Conservation (phyloP, 2,797 vertebrate species). For the Apodemus agrarius region DNA sequence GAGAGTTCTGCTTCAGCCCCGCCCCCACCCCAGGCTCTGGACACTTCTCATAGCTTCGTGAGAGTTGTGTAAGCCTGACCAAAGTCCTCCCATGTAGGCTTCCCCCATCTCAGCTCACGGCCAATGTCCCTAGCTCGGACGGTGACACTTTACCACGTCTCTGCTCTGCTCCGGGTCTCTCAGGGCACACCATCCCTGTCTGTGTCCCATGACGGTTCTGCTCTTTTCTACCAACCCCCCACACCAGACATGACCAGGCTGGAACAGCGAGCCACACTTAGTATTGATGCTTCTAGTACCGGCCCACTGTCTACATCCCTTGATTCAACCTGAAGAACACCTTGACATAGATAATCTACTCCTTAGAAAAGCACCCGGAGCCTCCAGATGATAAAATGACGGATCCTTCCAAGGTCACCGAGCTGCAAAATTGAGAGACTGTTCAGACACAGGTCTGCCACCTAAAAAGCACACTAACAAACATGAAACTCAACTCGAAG, state of each 20-base stretch:
- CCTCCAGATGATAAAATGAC: neutral
- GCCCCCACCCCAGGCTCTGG: neutral
- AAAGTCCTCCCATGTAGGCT: accelerated
- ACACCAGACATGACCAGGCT: neutral
- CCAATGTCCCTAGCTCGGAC: neutral
- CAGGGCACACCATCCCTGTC: neutral
- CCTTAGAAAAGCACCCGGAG: neutral
- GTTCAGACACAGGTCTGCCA: neutral
- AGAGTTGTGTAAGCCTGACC: accelerated
- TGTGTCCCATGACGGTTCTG: accelerated
- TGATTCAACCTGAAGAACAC: neutral
- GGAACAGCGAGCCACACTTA: accelerated
- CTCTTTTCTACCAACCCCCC: neutral
- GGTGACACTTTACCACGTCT: accelerated
- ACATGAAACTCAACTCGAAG: neutral
- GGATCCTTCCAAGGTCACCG: neutral
- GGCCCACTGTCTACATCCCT: neutral
- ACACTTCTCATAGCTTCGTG: accelerated
- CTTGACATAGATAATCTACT: accelerated
- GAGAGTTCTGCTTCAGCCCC: no score
- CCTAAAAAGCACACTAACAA: accelerated
- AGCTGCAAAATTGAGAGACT: accelerated
- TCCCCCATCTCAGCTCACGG: accelerated
- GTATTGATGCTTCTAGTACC: accelerated
- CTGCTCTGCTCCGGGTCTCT: accelerated